phyloP scores from a whole-genome alignment of 1,140 invertebrate species.

The Hylaeus anthracinus region DNA sequence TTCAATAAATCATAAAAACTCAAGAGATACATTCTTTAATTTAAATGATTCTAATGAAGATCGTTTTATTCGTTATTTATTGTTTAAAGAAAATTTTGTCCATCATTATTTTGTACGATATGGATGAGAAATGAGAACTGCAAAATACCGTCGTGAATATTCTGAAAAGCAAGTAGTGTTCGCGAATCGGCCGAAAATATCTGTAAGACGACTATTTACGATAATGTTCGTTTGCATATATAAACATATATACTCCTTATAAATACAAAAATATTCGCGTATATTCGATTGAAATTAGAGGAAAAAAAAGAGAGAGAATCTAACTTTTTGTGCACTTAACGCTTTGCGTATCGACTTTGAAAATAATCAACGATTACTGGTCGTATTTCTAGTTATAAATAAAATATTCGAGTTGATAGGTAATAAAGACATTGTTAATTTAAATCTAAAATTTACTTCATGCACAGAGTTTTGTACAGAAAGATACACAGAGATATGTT shows the following conservation, averaged over 20 bases:
- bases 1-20: no score
- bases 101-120: background rate
- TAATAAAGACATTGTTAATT: background rate
- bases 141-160: conserved; percentile 29
- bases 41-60: no score
- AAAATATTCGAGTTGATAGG: background rate
- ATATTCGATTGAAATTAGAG: background rate
- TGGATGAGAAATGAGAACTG: background rate
- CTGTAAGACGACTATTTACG: conserved; percentile 60
- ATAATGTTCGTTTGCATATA: conserved; percentile 24
- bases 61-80: no score
- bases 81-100: no score
- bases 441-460: background rate
- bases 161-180: conserved; percentile 70
- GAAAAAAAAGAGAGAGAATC: no score
- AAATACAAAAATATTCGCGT: background rate
- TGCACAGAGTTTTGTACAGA: background rate
- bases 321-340: background rate
- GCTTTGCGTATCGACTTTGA: background rate
- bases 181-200: conserved; percentile 72
- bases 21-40: no score
- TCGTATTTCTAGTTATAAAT: background rate
- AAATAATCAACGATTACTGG: background rate
- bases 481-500: background rate
- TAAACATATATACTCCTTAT: background rate